phyloP scores from a whole-genome alignment of 2,888 invertebrate genomes.

The Hirtodrosophila alboralis region DNA sequence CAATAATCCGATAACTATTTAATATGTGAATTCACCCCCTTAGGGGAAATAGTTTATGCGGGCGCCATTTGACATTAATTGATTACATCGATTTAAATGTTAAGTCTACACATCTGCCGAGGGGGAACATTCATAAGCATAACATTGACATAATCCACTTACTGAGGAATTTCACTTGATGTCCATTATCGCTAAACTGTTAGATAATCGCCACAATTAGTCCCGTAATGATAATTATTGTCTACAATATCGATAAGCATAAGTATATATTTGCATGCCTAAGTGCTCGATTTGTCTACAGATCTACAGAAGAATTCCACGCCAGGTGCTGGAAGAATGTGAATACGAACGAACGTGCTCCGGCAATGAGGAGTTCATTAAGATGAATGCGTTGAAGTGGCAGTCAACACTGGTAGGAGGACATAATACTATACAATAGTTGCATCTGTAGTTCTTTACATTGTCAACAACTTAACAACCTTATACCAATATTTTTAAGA shows the following conservation, averaged over 20 bases:
- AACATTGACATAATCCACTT: slow-evolving; percentile 43
- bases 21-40: not conserved
- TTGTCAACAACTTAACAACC: slow-evolving; percentile 44
- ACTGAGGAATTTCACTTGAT: slow-evolving; percentile 16
- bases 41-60: slow-evolving; percentile 30
- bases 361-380: slow-evolving; percentile 40
- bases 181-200: slow-evolving; percentile 40
- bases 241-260: slow-evolving; percentile 24
- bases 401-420: slow-evolving; percentile 9
- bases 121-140: slow-evolving; percentile 26
- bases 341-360: slow-evolving; percentile 18
- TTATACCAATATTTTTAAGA: slow-evolving; percentile 34
- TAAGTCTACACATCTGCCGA: slow-evolving; percentile 18
- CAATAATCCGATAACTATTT: slow-evolving; percentile 17
- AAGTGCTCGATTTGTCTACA: slow-evolving; percentile 48
- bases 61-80: slow-evolving; percentile 41
- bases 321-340: slow-evolving; percentile 45
- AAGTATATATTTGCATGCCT: slow-evolving; percentile 5
- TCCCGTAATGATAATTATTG: slow-evolving; percentile 63
- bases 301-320: slow-evolving; percentile 40
- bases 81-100: slow-evolving; percentile 31
- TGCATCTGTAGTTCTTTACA: slow-evolving; percentile 8
- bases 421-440: slow-evolving; percentile 3
- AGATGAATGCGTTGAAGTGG: slow-evolving; percentile 34
- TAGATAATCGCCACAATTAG: slow-evolving; percentile 71